Conservation (phyloP, 2,113 vertebrate genomes). For the Chlorodrepanis virens region DNA sequence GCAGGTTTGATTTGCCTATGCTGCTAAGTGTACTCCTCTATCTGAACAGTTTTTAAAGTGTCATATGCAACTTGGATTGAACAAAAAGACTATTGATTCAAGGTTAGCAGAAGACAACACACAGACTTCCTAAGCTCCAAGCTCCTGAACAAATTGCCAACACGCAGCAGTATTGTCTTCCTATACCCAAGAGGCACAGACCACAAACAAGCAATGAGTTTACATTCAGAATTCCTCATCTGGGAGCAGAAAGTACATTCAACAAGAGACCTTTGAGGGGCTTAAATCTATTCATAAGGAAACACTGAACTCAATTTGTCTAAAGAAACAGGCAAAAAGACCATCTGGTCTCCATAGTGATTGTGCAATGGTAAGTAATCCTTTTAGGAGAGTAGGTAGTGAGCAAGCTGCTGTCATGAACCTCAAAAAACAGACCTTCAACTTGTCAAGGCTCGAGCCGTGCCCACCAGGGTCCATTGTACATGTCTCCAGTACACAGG, state of each 20-base stretch:
- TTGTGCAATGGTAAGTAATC: slow-evolving; percentile 42
- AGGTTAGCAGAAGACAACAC: background rate
- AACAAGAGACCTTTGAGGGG: slow-evolving; percentile 13
- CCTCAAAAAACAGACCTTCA: slow-evolving; percentile 2
- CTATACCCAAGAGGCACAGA: background rate
- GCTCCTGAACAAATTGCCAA: background rate
- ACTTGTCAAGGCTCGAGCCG: background rate
- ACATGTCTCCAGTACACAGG: background rate
- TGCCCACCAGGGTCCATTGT: background rate
- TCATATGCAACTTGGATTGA: background rate
- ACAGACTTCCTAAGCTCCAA: background rate
- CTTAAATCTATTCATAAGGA: slow-evolving; percentile 27
- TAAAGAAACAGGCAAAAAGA: slow-evolving; percentile 52
- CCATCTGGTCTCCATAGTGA: slow-evolving; percentile 62
- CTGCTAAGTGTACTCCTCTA: background rate
- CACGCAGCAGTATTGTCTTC: background rate
- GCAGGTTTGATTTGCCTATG: background rate
- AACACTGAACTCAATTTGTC: background rate
- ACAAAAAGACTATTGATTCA: background rate
- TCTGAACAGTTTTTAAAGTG: background rate
- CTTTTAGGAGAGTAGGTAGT: slow-evolving; percentile 34
- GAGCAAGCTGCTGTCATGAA: slow-evolving; percentile 24
- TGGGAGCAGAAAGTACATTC: slow-evolving; percentile 35
- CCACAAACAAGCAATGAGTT: slow-evolving; percentile 16
- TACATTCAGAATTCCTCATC: slow-evolving; percentile 15